These are phyloP conservation scores for Charaxes varanes DNA, from an alignment of 1,140 invertebrate genomes.

Conservation along the genomic window DNA sequence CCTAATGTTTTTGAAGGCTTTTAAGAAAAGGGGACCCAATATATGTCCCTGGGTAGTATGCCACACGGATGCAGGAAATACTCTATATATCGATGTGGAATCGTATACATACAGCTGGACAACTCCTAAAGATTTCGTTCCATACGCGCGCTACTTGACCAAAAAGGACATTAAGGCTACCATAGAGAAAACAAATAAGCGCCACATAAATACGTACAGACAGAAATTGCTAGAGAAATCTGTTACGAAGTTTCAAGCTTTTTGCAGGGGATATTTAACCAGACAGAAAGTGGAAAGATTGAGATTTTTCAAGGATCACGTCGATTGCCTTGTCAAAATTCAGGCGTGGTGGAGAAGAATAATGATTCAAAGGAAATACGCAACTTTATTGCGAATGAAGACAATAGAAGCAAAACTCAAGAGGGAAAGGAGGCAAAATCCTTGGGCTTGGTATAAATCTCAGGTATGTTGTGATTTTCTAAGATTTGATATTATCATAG, in stretches of 20 bases:
- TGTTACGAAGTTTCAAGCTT: constrained; percentile 77
- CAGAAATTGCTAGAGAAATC: constrained; percentile 45
- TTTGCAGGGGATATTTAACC: constrained; percentile 77
- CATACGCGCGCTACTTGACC: constrained; percentile 58
- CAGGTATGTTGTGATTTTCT: constrained; percentile 71
- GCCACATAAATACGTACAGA: constrained; percentile 54
- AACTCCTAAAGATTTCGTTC: constrained; percentile 67
- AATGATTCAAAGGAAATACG: constrained; percentile 71
- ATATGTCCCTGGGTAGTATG: constrained; percentile 72
- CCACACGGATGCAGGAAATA: constrained; percentile 65
- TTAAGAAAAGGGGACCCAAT: constrained; percentile 57
- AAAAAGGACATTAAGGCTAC: constrained; percentile 59
- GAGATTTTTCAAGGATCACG: constrained; percentile 72
- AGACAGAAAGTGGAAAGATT: constrained; percentile 74
- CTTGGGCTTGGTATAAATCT: constrained; percentile 68
- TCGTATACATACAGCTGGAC: constrained; percentile 67
- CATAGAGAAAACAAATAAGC: constrained; percentile 66
- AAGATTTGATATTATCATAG: too few relatives aligned
- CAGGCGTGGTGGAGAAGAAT: constrained; percentile 81
- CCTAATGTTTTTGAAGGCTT: constrained; percentile 59
- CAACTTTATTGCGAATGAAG: constrained; percentile 61
- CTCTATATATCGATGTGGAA: constrained; percentile 70
- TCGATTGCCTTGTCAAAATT: constrained; percentile 75
- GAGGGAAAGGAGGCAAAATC: constrained; percentile 53
- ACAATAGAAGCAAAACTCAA: constrained; percentile 51